Conservation (phyloP, 2,113 vertebrate species). For the Athene cunicularia region DNA sequence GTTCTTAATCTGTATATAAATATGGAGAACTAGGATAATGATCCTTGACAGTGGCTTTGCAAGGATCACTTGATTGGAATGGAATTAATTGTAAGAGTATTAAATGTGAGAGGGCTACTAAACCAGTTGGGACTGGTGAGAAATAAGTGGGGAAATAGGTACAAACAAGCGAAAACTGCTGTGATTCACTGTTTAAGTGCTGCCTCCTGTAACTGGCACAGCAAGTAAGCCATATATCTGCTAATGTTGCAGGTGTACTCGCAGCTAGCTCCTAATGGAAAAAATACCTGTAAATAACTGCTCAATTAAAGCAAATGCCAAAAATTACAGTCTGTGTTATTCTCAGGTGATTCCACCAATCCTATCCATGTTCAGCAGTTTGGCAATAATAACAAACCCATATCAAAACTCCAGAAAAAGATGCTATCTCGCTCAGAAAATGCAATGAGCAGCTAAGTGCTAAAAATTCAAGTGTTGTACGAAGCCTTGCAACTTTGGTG, state of each 20-base stretch:
- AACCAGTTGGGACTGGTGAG: not conserved
- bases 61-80: not conserved
- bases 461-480: conserved; percentile 29
- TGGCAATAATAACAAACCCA: not conserved
- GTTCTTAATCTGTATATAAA: not conserved
- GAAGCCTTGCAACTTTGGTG: not conserved
- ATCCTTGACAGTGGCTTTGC: not conserved
- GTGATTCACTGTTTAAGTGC: conserved; percentile 1
- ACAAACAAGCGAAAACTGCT: not conserved
- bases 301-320: conserved; percentile 41
- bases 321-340: conserved; percentile 20
- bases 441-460: not conserved
- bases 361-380: not conserved
- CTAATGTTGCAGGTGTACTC: conserved; percentile 33
- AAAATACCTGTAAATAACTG: conserved; percentile 49
- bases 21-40: not conserved
- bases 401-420: conserved; percentile 4
- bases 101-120: not conserved
- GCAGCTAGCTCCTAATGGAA: conserved; percentile 29
- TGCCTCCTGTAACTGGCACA: not conserved
- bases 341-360: not conserved
- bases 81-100: not conserved
- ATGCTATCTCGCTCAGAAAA: conserved; percentile 17
- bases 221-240: conserved; percentile 30
- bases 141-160: conserved; percentile 4